These are phyloP conservation scores for Chromis chromis DNA, from an alignment of 2,797 vertebrate genomes.

Conservation along the genomic window DNA sequence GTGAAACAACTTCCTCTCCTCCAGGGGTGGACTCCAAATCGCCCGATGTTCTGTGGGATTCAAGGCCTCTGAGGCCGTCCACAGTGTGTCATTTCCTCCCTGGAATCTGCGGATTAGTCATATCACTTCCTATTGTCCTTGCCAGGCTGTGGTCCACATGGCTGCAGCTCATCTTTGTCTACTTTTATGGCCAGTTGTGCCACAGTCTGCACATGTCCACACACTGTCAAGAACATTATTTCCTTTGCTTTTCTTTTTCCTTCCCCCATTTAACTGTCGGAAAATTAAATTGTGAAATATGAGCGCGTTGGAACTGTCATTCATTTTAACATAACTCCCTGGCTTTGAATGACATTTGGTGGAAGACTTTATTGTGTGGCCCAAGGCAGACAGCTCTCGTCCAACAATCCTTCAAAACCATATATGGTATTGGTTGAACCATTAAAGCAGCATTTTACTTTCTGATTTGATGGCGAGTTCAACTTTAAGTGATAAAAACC, in stretches of 20 bases:
- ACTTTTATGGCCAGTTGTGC: conserved; percentile 52
- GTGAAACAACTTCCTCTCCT: conserved; percentile 62
- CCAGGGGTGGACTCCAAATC: conserved; percentile 54
- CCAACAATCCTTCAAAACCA: conserved; percentile 43
- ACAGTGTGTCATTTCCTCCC: conserved; percentile 81
- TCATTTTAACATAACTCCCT: conserved; percentile 51
- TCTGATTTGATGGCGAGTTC: conserved; percentile 26
- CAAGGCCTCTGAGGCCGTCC: conserved; percentile 76
- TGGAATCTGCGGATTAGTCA: conserved; percentile 77
- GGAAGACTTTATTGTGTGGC: conserved; percentile 37
- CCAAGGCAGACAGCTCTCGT: conserved; percentile 44
- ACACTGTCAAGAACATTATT: conserved; percentile 47
- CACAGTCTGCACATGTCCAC: conserved; percentile 58
- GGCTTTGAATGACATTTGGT: conserved; percentile 57
- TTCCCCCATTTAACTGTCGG: conserved; percentile 42
- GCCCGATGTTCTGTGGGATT: conserved; percentile 70
- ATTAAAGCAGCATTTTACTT: conserved; percentile 30
- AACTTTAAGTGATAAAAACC: conserved; percentile 31
- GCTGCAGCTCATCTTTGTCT: conserved; percentile 59
- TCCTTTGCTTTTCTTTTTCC: conserved; percentile 42
- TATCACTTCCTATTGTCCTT: conserved; percentile 80
- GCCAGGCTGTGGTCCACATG: conserved; percentile 71
- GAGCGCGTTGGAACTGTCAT: conserved; percentile 34
- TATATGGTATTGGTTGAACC: conserved; percentile 36
- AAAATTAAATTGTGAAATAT: conserved; percentile 50